A percentile compares a stretch with the other conserved stretches of the same genome.
phyloP scores from a whole-genome alignment of 1,140 invertebrate species.

The Conus ventricosus region DNA sequence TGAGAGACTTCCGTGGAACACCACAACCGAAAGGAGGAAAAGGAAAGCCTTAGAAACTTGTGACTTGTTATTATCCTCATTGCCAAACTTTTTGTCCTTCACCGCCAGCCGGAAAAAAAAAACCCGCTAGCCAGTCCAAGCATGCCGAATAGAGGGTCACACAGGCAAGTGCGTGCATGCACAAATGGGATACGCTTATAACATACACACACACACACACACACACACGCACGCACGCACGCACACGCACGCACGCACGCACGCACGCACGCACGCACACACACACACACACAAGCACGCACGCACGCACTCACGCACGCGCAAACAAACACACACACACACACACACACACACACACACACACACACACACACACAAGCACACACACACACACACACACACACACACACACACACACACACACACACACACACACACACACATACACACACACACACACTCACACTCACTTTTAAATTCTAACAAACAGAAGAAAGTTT shows the following conservation, averaged over 20 bases:
- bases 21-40: too few species aligned
- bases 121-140: too few species aligned
- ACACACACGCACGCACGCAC: not conserved
- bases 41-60: too few species aligned
- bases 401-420: not conserved
- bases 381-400: not conserved
- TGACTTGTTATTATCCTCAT: too few species aligned
- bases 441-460: not conserved
- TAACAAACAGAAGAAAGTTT: too few species aligned
- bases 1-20: too few species aligned
- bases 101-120: too few species aligned
- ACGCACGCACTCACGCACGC: not conserved
- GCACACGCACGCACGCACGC: not conserved
- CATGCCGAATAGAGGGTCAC: too few species aligned
- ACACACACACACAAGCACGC: not conserved
- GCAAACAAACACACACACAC: not conserved
- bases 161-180: too few species aligned
- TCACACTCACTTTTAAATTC: not conserved
- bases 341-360: not conserved
- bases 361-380: not conserved
- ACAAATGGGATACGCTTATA: not conserved
- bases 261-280: not conserved
- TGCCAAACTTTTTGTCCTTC: too few species aligned
- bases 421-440: not conserved
- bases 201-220: slow-evolving; percentile 5